phyloP scores from a whole-genome alignment of 2,888 invertebrate genomes.

The Lithosia quadra region DNA sequence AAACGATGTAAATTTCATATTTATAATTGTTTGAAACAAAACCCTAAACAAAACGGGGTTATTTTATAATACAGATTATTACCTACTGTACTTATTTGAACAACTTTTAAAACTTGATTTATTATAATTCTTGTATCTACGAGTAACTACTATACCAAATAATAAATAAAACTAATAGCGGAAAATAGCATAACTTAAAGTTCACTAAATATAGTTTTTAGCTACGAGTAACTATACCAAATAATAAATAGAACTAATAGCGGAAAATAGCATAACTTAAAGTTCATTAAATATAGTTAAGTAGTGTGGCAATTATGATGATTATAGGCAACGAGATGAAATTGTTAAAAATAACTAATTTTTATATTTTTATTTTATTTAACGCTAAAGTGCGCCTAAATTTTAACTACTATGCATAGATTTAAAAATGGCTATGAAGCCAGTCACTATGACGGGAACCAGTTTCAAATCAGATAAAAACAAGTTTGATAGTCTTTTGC shows the following conservation, averaged over 20 bases:
- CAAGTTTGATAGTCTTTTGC: conserved; percentile 5
- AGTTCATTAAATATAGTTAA: background rate
- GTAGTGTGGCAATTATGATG: background rate
- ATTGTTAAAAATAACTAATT: background rate
- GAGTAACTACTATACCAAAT: too few relatives aligned
- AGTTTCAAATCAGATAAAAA: background rate
- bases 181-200: too few relatives aligned
- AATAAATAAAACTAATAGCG: too few relatives aligned
- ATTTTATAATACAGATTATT: too few relatives aligned
- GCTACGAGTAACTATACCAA: too few relatives aligned
- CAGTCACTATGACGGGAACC: background rate
- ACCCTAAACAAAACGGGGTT: too few relatives aligned
- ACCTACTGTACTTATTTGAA: too few relatives aligned
- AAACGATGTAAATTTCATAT: too few relatives aligned
- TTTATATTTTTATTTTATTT: background rate
- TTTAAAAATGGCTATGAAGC: background rate
- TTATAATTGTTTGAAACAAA: too few relatives aligned
- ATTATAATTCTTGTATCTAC: too few relatives aligned
- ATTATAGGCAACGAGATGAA: background rate
- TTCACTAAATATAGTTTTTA: too few relatives aligned
- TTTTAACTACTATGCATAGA: background rate
- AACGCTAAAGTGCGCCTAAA: background rate
- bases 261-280: background rate
- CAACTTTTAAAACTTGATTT: too few relatives aligned
- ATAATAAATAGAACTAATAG: background rate